Conservation (phyloP, 2,797 vertebrate species). For the Thaleichthys pacificus region DNA sequence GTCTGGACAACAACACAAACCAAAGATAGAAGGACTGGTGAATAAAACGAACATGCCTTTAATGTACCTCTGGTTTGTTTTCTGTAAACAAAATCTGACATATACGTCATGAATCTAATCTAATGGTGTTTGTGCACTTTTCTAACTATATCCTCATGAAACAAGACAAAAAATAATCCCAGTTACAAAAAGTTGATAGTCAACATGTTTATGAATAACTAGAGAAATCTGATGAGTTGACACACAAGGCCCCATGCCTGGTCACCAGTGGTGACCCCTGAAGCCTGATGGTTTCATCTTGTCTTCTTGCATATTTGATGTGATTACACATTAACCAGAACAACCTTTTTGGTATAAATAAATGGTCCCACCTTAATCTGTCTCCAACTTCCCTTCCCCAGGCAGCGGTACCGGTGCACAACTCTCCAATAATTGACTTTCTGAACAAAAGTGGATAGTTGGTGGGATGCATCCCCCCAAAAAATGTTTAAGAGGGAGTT, state of each 20-base stretch:
- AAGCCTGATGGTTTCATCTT: background rate
- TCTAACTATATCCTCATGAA: background rate
- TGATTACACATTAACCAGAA: background rate
- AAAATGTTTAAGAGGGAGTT: conserved; percentile 30
- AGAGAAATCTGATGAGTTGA: background rate
- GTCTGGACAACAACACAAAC: conserved; percentile 18
- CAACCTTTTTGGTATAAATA: background rate
- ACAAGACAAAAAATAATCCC: background rate
- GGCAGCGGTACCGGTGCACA: conserved; percentile 25
- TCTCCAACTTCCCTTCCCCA: background rate
- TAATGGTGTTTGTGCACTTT: background rate
- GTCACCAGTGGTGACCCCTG: background rate
- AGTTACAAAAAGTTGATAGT: no score
- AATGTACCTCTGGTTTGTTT: background rate
- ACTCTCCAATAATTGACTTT: conserved; percentile 50
- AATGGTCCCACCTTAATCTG: background rate
- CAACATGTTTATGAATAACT: background rate
- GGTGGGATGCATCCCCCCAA: background rate
- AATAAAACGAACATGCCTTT: conserved; percentile 25
- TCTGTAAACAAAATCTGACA: background rate
- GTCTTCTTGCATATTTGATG: background rate
- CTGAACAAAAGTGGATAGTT: conserved; percentile 12
- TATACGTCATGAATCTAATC: no score
- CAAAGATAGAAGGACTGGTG: conserved; percentile 14
- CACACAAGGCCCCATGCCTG: background rate